Conservation (phyloP, 2,797 vertebrate genomes). For the Enteromius unitaeniatus region DNA sequence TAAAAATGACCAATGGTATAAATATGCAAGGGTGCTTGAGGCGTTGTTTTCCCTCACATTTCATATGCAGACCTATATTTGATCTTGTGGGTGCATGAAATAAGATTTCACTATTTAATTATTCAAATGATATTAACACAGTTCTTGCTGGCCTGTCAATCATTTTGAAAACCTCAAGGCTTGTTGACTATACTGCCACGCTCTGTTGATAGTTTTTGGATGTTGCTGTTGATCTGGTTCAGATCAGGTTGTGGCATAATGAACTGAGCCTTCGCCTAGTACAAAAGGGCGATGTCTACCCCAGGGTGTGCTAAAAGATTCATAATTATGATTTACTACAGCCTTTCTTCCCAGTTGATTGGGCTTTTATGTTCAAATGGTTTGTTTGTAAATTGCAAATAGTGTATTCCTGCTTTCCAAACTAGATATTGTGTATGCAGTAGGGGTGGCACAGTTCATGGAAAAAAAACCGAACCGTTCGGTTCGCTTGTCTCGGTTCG, state of each 20-base stretch:
- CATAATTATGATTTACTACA: not conserved
- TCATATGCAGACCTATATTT: constrained; percentile 50
- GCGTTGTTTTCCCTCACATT: constrained; percentile 45
- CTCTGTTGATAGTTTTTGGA: constrained; percentile 1
- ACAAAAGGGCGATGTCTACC: not conserved
- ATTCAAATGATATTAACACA: constrained; percentile 52
- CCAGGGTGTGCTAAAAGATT: not conserved
- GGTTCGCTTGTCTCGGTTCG: no score
- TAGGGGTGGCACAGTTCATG: no score
- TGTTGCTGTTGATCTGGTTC: constrained; percentile 14
- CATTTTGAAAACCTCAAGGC: constrained; percentile 3
- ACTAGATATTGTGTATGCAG: not conserved
- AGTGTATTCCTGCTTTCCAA: not conserved
- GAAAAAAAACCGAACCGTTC: no score
- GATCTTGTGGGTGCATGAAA: constrained; percentile 47
- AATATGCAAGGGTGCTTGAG: constrained; percentile 9
- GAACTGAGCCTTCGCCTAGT: not conserved
- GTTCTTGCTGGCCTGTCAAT: constrained; percentile 44
- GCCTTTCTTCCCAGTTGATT: not conserved
- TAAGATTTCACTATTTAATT: constrained; percentile 56
- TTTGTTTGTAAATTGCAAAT: not conserved
- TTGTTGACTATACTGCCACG: not conserved
- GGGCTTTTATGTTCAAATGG: not conserved
- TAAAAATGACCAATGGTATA: constrained; percentile 21
- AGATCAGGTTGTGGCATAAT: not conserved